Evolutionary conservation across 2,113 vertebrate species (phyloP).

Genomic region (Hipposideros armiger): DNA sequence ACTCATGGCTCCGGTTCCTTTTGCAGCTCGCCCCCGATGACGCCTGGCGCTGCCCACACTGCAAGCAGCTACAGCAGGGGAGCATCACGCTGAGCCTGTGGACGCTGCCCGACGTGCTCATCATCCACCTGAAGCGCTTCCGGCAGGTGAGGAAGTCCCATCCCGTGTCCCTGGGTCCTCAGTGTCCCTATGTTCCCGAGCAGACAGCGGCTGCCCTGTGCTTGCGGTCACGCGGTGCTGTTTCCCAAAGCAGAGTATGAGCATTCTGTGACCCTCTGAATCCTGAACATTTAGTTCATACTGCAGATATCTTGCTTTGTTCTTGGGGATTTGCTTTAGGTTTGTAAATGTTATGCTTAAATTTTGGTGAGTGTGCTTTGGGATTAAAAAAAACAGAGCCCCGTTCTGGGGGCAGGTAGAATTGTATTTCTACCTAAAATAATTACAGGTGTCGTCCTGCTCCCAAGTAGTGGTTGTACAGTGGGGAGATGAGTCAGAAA

Average conservation of each 20-base stretch:
- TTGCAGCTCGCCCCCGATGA: slow-evolving; percentile 96
- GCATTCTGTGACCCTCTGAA: neutral
- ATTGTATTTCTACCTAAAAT: neutral
- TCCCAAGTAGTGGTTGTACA: neutral
- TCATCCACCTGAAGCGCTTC: slow-evolving; percentile 98
- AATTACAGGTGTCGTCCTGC: neutral
- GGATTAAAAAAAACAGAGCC: neutral
- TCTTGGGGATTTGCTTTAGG: slow-evolving; percentile 45
- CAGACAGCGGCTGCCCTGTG: neutral
- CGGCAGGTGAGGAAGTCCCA: slow-evolving; percentile 91
- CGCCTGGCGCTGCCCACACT: slow-evolving; percentile 98
- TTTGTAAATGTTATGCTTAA: slow-evolving; percentile 3
- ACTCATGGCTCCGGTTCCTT: slow-evolving; percentile 39
- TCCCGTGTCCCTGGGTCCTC: no score
- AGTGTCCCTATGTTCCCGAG: no score
- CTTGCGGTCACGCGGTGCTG: neutral
- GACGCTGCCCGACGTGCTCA: slow-evolving; percentile 98
- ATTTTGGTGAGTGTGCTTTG: neutral
- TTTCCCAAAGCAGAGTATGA: neutral
- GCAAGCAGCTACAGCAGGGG: slow-evolving; percentile 98
- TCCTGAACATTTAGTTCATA: neutral
- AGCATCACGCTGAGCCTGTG: slow-evolving; percentile 98
- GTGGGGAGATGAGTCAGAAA: slow-evolving; percentile 39
- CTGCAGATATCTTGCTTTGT: neutral
- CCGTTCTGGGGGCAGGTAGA: neutral